These are phyloP conservation scores for Isurus oxyrinchus DNA, from an alignment of 2,113 vertebrate species.

Conservation along the genomic window DNA sequence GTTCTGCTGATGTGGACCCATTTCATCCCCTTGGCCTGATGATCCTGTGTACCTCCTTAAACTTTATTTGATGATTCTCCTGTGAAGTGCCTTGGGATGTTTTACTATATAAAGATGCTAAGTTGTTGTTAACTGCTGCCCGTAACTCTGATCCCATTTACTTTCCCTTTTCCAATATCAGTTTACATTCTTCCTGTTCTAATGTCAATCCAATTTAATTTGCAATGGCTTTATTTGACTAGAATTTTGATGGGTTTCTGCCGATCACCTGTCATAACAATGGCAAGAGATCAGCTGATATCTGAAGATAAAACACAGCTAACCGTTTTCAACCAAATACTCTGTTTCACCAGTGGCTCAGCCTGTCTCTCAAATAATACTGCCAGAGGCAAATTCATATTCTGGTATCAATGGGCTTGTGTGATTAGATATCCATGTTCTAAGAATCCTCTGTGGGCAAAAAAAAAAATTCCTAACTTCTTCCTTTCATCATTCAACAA, in stretches of 20 bases:
- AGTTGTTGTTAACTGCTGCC: not conserved
- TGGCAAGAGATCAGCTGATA: not conserved
- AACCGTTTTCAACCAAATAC: not conserved
- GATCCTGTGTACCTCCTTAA: not conserved
- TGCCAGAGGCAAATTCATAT: not conserved
- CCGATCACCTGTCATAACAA: not conserved
- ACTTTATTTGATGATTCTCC: not conserved
- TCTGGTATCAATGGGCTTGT: not conserved
- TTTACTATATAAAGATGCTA: not conserved
- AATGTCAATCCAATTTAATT: not conserved
- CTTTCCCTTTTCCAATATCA: not conserved
- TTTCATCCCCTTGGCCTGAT: not conserved
- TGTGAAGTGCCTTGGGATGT: not conserved
- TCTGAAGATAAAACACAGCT: not conserved
- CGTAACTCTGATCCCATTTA: not conserved
- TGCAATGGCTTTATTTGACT: not conserved
- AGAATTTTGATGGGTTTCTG: not conserved
- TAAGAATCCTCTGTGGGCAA: not conserved
- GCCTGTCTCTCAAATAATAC: not conserved
- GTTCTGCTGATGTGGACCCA: no score
- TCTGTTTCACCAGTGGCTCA: not conserved
- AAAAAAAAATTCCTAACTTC: not conserved
- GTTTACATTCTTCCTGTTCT: not conserved
- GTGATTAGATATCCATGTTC: not conserved
- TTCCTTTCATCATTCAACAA: not conserved